Base-by-base conservation (phyloP, 53 echinoderm and acorn worm genomes). In the Zoroaster sp. region DNA sequence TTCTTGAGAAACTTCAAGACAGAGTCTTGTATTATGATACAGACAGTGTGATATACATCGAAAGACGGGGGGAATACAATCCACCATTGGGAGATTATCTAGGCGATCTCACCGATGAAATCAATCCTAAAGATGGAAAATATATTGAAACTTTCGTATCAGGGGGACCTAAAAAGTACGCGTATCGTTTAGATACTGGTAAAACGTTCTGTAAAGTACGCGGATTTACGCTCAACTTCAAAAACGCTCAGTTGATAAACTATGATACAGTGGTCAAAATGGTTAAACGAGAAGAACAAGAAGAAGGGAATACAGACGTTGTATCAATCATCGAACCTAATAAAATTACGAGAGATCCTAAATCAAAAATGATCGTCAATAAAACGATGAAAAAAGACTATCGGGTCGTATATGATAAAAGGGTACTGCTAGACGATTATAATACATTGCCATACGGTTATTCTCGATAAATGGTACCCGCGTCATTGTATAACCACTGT, bases 121-220 rank as follows among this genome's bases (percentile, higher is more conserved):
- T 94, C 23, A 20, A 3, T 14, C 81, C 87, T 9, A 77, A 87
- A 20, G 88, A 83, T 1, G 92, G 95, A 0, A 87, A 83, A 41
- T 94, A 83, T 71, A 94, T 94, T 33, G 74, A 86, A n/a, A 75
- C 43, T 8, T 94, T 94, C 32, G 92, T 92, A 2, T 77, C 91
- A 3, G 92, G 92, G 30, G 92, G 94, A 6, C 81, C 92, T 5
- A 94, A 92, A 46, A 92, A 94, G 43, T 92, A 92, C 41, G 90
- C 92, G 0, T 94, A 90, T 39, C 45, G 66, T 33, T 88, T 92
- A 43, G 87, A 95, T 17, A 59, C 72, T 14, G 95, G 95, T 4
- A 88, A 95, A 35, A 88, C 91, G 0, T 49, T 63, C 5, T 91
- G 93, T 53, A 95, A 95, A 86, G 91, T 91, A 18, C 82, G 91